Evolutionary conservation across 2,888 invertebrate genomes (phyloP).

Genomic region (Monochamus alternatus): DNA sequence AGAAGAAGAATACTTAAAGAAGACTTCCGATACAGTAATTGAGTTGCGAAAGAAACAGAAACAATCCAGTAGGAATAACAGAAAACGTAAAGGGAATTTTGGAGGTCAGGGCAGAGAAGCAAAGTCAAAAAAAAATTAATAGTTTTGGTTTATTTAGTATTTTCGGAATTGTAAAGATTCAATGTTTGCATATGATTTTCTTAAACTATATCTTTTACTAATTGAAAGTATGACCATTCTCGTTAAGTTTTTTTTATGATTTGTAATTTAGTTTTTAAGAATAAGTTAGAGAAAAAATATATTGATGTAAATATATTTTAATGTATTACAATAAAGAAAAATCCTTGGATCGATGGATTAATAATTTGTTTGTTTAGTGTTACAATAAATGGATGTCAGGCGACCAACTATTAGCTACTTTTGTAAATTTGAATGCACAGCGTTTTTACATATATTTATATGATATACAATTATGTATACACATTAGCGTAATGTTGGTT

Average conservation of each 20-base stretch:
- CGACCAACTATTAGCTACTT: not conserved
- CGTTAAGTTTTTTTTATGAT: constrained; percentile 6
- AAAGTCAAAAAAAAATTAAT: constrained; percentile 40
- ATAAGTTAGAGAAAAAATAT: not conserved
- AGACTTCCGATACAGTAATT: constrained; percentile 76
- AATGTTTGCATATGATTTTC: constrained; percentile 4
- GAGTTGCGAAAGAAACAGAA: constrained; percentile 72
- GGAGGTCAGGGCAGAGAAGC: constrained; percentile 43
- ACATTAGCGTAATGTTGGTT: not conserved
- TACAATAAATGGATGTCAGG: no score
- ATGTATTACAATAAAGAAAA: not conserved
- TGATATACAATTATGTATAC: not conserved
- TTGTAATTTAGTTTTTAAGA: not conserved
- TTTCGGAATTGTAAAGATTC: not conserved
- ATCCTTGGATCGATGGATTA: not conserved
- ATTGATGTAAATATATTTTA: not conserved
- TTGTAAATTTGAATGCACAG: not conserved
- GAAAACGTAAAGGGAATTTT: constrained; percentile 66
- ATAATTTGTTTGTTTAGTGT: no score
- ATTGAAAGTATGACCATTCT: not conserved
- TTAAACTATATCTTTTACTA: not conserved
- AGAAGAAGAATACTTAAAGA: constrained; percentile 78
- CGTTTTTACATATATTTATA: not conserved
- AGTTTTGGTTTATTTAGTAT: not conserved
- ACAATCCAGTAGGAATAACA: constrained; percentile 59